Evolutionary conservation across 2,113 vertebrate species (phyloP), one percentile per base, ranked within the genome.

Genomic region (Casuarius casuarius): DNA sequence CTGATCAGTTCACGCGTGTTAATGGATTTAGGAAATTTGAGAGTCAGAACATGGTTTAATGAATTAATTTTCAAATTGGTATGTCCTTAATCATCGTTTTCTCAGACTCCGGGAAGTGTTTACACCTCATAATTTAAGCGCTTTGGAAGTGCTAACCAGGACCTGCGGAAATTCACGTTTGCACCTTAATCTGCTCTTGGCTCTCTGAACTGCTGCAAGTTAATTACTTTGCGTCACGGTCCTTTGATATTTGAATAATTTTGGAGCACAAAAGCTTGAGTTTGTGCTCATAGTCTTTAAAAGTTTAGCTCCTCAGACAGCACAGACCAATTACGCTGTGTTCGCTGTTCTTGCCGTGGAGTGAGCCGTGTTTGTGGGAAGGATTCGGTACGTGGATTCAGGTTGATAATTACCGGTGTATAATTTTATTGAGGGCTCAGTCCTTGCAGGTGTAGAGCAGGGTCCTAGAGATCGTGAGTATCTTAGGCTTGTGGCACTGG

Each of bases 121-220:
- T 65, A 74, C 70, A 67, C 78, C n/a, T 86, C 73, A 23, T 66
- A 80, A 87, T 67, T 90, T 42, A 67, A 87, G 80, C 80, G 86
- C 89, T 90, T 94, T 90, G 92, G 90, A 90, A 74, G 75, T 61
- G 52, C 78, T 96, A 88, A 58, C 23, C 65, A 74, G 79, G 72
- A n/a, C 8, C 46, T 89, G 70, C 74, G 63, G 61, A 75, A 94
- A 84, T 89, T 86, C 91, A 92, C 86, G 71, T 86, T 90, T 89
- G 89, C 65, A 86, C 91, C 92, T 95, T 89, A 80, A 93, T 97
- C 88, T 82, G 5, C 1, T 56, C 81, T 94, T 78, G 93, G 78
- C 67, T 72, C 62, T 83, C 87, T 93, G 75, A 88, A 83, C 18
- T 77, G 88, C 75, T 85, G 63, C 48, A 65, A 73, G 75, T 92